A percentile compares a stretch with the other conserved stretches of the same genome.
Conservation (phyloP, 1,140 invertebrate species). For the Meloidogyne floridensis region DNA sequence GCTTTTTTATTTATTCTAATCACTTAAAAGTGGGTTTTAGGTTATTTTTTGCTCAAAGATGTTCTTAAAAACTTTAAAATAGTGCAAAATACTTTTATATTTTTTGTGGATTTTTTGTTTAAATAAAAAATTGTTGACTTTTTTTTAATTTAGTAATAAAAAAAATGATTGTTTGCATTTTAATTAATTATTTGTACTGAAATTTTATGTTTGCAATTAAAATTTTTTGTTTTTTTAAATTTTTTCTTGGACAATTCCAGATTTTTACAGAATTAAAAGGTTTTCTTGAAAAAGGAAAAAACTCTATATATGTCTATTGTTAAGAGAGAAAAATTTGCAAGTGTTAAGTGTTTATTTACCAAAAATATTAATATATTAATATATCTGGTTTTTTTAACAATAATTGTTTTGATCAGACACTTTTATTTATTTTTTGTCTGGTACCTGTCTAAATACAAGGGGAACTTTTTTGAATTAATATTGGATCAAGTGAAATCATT, state of each 20-base stretch:
- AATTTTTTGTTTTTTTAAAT: no score
- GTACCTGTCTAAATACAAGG: neutral
- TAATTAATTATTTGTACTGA: no score
- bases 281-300: neutral
- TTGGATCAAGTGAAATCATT: no score
- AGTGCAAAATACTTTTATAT: constrained; percentile 10
- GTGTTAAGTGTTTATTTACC: neutral
- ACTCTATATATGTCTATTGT: neutral
- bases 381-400: neutral
- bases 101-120: constrained; percentile 6
- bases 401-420: neutral
- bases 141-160: neutral
- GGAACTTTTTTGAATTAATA: no score
- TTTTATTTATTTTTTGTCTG: neutral
- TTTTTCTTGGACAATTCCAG: no score
- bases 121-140: neutral
- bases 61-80: neutral
- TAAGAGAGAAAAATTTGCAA: no score
- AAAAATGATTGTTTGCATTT: neutral
- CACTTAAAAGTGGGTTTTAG: neutral
- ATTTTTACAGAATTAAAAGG: no score
- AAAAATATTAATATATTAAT: neutral
- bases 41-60: neutral
- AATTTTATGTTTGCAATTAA: no score
- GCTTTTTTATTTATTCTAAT: neutral